Base-by-base conservation (phyloP, 2,113 vertebrate species). In the Xyliphius kryptos region DNA sequence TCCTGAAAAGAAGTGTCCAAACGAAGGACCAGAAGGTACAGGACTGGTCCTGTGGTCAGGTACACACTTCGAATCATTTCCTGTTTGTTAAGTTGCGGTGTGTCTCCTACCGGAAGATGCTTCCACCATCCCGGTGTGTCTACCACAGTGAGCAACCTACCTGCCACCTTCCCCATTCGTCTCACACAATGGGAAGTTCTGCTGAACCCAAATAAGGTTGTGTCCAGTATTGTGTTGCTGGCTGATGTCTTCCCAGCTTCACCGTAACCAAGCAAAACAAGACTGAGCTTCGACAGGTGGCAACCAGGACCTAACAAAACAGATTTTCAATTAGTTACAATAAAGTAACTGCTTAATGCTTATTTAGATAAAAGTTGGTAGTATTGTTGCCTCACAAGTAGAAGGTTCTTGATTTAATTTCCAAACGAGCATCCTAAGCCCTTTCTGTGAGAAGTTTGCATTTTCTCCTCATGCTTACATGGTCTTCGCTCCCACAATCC, bases 91-190 rank as follows among this genome's bases (percentile, higher is more conserved):
- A 54, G n/a, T 54, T 36, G 40, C 5, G 69, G 69, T 4, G 52
- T 75, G 43, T 69, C 14, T 11, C 64, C 65, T 38, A 46, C 38
- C 32, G 61, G 54, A 21, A 54, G 32, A 21, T 37, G 65, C 4
- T 71, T 75, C 61, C 61, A 71, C 73, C 73, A 75, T 26, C 69
- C 73, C 17, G 73, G 73, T n/a, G 73, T 71, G 61, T 75, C 73
- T 26, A 71, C 47, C 37, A 75, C 63, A 32, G 36, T 71, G n/a
- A 75, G 51, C 32, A 13, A 36, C 44, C 47, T 51, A 37, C 63
- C 63, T 20, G 21, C 61, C 9, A 66, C 57, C 47, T 62, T 41
- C 54, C 48, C 53, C 13, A 11, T 44, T 49, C 49, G 66, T 20
- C 43, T 62, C 9, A 66, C 53, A 40, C 69, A 65, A 12, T 6